Percentiles rank a stretch among this genome's conserved stretches.
Conservation (phyloP, 2,797 vertebrate species). For the Aldrovandia affinis region DNA sequence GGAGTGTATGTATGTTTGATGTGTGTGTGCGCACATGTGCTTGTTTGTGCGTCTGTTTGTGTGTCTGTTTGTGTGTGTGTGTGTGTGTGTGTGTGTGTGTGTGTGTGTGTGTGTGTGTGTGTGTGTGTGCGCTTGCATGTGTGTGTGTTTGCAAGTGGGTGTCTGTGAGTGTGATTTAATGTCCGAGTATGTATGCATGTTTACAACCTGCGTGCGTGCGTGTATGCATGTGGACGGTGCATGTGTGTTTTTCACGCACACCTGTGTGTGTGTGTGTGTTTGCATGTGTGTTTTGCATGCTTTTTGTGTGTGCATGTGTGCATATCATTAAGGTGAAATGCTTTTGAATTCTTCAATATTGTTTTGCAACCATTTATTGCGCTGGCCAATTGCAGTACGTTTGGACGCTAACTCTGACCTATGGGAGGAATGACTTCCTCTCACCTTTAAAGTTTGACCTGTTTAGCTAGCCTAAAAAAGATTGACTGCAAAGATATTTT, state of each 20-base stretch:
- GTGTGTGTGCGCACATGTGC: not conserved
- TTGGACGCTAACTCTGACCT: not conserved
- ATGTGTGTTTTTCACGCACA: slow-evolving; percentile 38
- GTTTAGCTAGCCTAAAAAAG: not conserved
- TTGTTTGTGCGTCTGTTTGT: slow-evolving; percentile 28
- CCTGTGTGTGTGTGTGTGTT: not conserved
- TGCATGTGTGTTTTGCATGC: slow-evolving; percentile 24
- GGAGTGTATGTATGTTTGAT: not conserved
- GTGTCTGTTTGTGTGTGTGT: too few relatives aligned
- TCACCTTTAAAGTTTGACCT: not conserved
- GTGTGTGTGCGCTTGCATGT: too few relatives aligned
- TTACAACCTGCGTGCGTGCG: slow-evolving; percentile 6
- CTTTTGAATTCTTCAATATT: not conserved
- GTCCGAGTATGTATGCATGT: slow-evolving; percentile 22
- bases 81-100: not conserved
- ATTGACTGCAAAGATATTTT: not conserved
- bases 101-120: not conserved
- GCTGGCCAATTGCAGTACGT: not conserved
- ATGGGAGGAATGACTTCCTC: not conserved
- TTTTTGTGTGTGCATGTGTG: not conserved
- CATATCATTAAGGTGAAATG: slow-evolving; percentile 15
- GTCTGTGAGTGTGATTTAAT: not conserved
- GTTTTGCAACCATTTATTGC: not conserved
- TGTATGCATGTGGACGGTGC: not conserved
- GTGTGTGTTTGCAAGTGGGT: not conserved